Base-by-base conservation (phyloP, 2,113 vertebrate species). In the Pao palembangensis region DNA sequence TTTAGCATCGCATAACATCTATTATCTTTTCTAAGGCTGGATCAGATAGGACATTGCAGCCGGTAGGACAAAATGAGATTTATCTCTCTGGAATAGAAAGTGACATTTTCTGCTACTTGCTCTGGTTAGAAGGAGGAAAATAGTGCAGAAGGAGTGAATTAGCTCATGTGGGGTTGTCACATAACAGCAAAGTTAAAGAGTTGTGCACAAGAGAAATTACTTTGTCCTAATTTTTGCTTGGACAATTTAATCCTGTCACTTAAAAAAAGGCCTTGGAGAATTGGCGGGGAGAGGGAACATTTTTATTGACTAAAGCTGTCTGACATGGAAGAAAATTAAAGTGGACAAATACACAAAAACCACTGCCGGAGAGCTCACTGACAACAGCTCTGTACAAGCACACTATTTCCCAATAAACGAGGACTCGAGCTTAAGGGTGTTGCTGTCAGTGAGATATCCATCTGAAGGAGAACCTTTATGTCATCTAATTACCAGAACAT, bases 231-330 rank as follows among this genome's bases (percentile, higher is more conserved):
- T 80, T 83, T 58, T 80, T 43, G 42, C 18, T 66, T 67, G 56
- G 68, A 74, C 74, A 81, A 75, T 82, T 82, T 82, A 77, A 83
- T 80, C 70, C 72, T 59, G 69, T 81, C 69, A 80, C n/a, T n/a
- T 78, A 68, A 84, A 80, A 75, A 28, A 28, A 28, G 25, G 41
- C 72, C 76, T 71, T 6, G 43, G 73, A 78, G 78, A 80, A 61
- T 38, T 14, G 6, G 56, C 28, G 51, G 63, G 55, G 46, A 53
- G 21, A 69, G 61, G 53, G 49, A 72, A 71, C 43, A 60, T 67
- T 82, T 83, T 72, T 82, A 72, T 80, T 79, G 73, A 79, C 75
- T 64, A 55, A 81, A 74, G 58, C 56, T 17, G 47, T 59, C 46
- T 77, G 71, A 79, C 77, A 65, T 75, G 23, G n/a, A 49, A 61